These are phyloP conservation scores for Orchesellides sinensis DNA, from an alignment of 2,888 invertebrate species.

Conservation along the genomic window DNA sequence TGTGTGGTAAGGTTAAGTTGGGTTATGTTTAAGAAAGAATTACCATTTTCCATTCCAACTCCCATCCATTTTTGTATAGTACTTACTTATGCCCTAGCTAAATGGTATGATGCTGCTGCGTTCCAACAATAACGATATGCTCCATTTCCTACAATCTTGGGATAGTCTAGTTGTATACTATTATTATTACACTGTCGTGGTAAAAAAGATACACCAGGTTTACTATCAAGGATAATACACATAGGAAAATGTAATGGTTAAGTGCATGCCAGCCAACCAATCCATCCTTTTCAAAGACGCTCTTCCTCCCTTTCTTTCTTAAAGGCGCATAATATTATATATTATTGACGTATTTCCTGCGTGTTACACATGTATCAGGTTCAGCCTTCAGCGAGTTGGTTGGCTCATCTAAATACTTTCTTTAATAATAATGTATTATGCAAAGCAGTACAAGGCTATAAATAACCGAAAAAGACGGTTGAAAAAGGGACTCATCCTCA, in stretches of 20 bases:
- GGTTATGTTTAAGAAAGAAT: neutral
- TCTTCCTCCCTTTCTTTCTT: neutral
- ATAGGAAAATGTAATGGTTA: neutral
- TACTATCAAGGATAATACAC: neutral
- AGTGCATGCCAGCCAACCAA: conserved; percentile 7
- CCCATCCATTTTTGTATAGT: neutral
- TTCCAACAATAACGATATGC: conserved; percentile 8
- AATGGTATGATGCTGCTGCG: neutral
- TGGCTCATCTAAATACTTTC: conserved; percentile 38
- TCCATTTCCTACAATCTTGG: conserved; percentile 6
- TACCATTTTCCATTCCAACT: conserved; percentile 9
- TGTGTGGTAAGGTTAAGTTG: neutral
- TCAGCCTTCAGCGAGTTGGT: too few species aligned
- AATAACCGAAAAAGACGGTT: conserved; percentile 29
- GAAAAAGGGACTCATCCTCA: conserved; percentile 38
- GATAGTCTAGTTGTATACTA: too few species aligned
- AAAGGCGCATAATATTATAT: neutral
- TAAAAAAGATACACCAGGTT: neutral
- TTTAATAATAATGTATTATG: conserved; percentile 44
- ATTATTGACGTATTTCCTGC: conserved; percentile 39
- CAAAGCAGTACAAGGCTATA: conserved; percentile 40
- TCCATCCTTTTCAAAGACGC: conserved; percentile 9
- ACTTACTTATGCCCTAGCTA: neutral
- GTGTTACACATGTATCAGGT: conserved; percentile 1
- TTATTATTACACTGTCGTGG: too few species aligned